Evolutionary conservation across 2,888 invertebrate genomes (phyloP), one percentile per base, ranked within the genome.

Genomic region (Drymonia ruficornis): DNA sequence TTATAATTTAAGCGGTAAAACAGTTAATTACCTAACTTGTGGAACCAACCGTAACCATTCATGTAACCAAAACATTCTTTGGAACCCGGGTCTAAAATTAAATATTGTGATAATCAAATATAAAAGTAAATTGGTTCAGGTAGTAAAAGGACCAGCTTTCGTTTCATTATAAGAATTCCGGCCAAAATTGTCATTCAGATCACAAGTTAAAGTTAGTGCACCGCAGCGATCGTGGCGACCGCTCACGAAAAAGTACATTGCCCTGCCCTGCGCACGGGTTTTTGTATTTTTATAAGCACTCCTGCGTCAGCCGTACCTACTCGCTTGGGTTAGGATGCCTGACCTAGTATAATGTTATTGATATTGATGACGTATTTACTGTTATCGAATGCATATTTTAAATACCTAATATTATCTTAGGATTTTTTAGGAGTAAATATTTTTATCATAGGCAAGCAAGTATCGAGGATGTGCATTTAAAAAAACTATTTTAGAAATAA

Each of bases 271-370:
- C 68, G 74, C 69, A 70, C 70, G 61, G 68, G 61, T 65, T 70
- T 77, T 80, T 78, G 71, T 73, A 62, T 76, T 82, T 81, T 81
- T 84, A 79, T 71, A 74, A 67, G 72, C 70, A 81, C 78, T 83
- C 81, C 78, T 73, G 76, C 73, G 76, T 68, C 73, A 74, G 56
- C 76, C 70, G 74, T 74, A 76, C 84, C 86, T 87, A 89, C 85
- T 81, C 75, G 65, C 78, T 78, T 81, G 84, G 70, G 83, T 91
- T 89, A 90, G 87, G 84, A 83, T 79, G 72, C 91, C 81, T 89
- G 92, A 92, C 92, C 92, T 92, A 89, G 86, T 84, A 83, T 88
- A 92, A 89, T 86, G 78, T 78, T 76, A 84, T 85, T 81, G 84
- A 81, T 79, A 76, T 89, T 91, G 78, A 72, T 73, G 52, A 64